These are phyloP conservation scores for Zaprionus tsacasi DNA, from an alignment of 1,140 invertebrate species.

Conservation along the genomic window DNA sequence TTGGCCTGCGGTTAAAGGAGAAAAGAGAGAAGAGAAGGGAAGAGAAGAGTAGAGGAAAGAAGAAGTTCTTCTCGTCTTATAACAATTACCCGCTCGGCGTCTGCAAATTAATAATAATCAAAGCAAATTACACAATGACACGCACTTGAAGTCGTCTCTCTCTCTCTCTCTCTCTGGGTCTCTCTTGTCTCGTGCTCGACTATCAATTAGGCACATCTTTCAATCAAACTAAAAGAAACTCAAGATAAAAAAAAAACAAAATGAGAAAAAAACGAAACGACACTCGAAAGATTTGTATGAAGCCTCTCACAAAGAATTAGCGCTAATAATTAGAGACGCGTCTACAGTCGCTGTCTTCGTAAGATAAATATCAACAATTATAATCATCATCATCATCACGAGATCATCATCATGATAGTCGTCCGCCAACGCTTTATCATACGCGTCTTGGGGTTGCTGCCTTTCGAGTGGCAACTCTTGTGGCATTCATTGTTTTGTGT, in stretches of 20 bases:
- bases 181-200: conserved; percentile 67
- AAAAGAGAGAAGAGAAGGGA: neutral
- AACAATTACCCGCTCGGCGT: conserved; percentile 57
- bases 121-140: conserved; percentile 81
- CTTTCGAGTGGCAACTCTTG: conserved; percentile 25
- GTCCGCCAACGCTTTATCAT: conserved; percentile 70
- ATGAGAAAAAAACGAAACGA: conserved; percentile 30
- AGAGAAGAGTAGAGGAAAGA: neutral
- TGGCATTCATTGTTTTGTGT: conserved; percentile 40
- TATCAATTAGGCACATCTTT: conserved; percentile 82
- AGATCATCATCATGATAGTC: neutral
- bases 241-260: conserved; percentile 19
- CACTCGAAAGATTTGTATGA: conserved; percentile 51
- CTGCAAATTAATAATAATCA: conserved; percentile 82
- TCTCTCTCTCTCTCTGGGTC: conserved; percentile 2
- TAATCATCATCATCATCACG: conserved; percentile 18
- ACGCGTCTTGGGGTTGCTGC: neutral
- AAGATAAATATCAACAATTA: conserved; percentile 72
- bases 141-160: conserved; percentile 67
- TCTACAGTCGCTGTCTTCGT: conserved; percentile 13
- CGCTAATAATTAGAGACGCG: conserved; percentile 72
- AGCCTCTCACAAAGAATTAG: conserved; percentile 66
- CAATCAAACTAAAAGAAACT: conserved; percentile 60
- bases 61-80: conserved; percentile 21
- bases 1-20: conserved; percentile 52